A percentile compares a stretch with the other conserved stretches of the same genome.
These are phyloP conservation scores for Eupithecia abbreviata DNA, from an alignment of 2,888 invertebrate species.

Conservation along the genomic window DNA sequence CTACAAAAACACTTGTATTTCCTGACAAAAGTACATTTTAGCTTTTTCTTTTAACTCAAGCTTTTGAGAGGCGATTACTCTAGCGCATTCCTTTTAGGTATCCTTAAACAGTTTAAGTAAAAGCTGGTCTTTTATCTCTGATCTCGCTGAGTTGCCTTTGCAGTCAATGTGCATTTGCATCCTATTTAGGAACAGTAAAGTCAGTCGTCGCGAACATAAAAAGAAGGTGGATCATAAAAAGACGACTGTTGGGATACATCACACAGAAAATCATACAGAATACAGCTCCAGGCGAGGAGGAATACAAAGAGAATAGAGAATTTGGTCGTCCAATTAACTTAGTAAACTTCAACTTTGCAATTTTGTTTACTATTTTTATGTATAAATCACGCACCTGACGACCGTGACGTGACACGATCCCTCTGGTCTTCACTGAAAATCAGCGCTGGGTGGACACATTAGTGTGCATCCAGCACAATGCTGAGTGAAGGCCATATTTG, in stretches of 20 bases:
- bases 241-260: background rate
- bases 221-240: background rate
- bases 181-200: slow-evolving; percentile 6
- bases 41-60: slow-evolving; percentile 29
- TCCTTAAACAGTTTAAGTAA: slow-evolving; percentile 11
- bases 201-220: background rate
- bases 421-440: too few relatives aligned
- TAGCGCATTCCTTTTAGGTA: slow-evolving; percentile 27
- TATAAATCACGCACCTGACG: too few relatives aligned
- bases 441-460: too few relatives aligned
- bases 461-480: too few relatives aligned
- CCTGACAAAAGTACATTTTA: slow-evolving; percentile 39
- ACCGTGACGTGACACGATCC: too few relatives aligned
- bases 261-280: background rate
- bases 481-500: too few relatives aligned
- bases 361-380: too few relatives aligned
- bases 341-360: background rate
- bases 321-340: background rate
- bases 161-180: slow-evolving; percentile 16
- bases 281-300: background rate
- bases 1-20: slow-evolving; percentile 39
- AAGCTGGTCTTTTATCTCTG: slow-evolving; percentile 10
- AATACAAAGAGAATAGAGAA: background rate
- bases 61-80: slow-evolving; percentile 32
- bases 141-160: slow-evolving; percentile 2